These are phyloP conservation scores for Pseudomugil gertrudae DNA, from an alignment of 2,797 vertebrate genomes.

Conservation along the genomic window DNA sequence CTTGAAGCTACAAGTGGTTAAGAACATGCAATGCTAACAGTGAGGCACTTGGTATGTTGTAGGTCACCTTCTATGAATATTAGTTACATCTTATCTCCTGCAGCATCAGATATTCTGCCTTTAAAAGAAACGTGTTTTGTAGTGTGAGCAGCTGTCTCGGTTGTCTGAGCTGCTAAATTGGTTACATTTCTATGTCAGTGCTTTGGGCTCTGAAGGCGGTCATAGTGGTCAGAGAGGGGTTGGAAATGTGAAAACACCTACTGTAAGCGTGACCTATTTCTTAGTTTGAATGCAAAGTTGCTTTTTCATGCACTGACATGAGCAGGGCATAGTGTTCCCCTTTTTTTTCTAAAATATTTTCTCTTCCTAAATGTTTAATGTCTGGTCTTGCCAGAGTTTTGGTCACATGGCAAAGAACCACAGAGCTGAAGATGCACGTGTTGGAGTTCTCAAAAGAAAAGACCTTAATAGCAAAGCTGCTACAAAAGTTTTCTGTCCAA, in stretches of 20 bases:
- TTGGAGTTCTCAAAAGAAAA: slow-evolving; percentile 6
- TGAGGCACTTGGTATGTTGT: not conserved
- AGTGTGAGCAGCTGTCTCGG: slow-evolving; percentile 1
- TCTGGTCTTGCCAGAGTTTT: not conserved
- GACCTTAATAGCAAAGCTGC: not conserved
- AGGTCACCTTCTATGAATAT: not conserved
- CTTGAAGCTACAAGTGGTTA: not conserved
- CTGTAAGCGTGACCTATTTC: not conserved
- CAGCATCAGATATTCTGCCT: not conserved
- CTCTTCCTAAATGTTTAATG: slow-evolving; percentile 50
- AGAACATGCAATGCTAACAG: not conserved
- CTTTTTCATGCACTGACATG: not conserved
- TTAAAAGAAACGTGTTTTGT: not conserved
- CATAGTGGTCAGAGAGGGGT: not conserved
- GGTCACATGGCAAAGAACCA: slow-evolving; percentile 3
- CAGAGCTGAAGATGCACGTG: slow-evolving; percentile 12
- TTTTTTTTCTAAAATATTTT: slow-evolving; percentile 11
- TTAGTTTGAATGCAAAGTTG: not conserved
- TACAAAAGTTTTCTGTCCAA: slow-evolving; percentile 16
- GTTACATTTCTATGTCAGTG: slow-evolving; percentile 12
- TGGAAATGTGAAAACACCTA: not conserved
- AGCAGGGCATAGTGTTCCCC: slow-evolving; percentile 30
- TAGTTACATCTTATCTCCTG: not conserved
- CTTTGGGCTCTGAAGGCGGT: not conserved
- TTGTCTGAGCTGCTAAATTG: slow-evolving; percentile 25